Evolutionary conservation across 2,888 invertebrate genomes (phyloP).

Genomic region (Entomobrya proxima): DNA sequence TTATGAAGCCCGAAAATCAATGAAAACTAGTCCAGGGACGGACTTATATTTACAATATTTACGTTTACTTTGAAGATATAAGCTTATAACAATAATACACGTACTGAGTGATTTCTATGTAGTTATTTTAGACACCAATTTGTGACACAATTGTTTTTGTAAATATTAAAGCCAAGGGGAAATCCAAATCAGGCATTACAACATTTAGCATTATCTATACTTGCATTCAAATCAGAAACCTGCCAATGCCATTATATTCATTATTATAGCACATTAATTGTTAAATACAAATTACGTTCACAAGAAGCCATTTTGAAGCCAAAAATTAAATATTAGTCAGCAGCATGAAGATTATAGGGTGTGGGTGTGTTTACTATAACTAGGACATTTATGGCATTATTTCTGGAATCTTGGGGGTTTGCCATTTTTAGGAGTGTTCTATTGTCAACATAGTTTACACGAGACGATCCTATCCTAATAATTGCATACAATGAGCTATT

Average conservation of each 20-base stretch:
- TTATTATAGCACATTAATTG: not conserved
- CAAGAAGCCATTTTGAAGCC: not conserved
- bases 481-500: not conserved
- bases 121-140: no score
- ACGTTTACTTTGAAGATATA: not conserved
- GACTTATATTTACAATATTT: not conserved
- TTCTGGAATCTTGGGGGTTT: conserved; percentile 20
- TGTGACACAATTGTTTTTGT: no score
- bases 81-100: no score
- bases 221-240: conserved; percentile 29
- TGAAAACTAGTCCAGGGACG: conserved; percentile 11
- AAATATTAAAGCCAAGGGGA: conserved; percentile 42
- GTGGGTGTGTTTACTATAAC: conserved; percentile 45
- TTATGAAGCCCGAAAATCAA: conserved; percentile 28
- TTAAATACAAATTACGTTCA: not conserved
- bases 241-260: not conserved
- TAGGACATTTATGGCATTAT: not conserved
- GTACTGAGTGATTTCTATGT: no score
- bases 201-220: not conserved
- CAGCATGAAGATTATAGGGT: no score
- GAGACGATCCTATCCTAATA: conserved; percentile 29
- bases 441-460: not conserved
- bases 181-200: not conserved
- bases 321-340: no score
- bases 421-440: not conserved